Evolutionary conservation across 2,797 vertebrate genomes (phyloP).

Genomic region (Momotus momota): DNA sequence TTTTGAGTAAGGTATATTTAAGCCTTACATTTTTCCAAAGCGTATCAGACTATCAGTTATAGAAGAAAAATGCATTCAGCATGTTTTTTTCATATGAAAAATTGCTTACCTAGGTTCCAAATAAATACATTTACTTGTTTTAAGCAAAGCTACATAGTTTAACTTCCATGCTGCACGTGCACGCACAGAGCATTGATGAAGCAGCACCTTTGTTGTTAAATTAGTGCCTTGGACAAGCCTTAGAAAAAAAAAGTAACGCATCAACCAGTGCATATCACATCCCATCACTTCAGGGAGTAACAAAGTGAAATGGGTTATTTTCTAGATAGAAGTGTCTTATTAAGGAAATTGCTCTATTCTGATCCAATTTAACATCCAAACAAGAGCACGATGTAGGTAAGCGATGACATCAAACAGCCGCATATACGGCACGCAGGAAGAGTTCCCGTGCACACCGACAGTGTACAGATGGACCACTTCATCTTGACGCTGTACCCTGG

Average conservation of each 20-base stretch:
- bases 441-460: rapidly evolving
- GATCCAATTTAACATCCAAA: not conserved
- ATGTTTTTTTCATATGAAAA: not conserved
- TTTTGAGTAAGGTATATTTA: not conserved
- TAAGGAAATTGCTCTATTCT: not conserved
- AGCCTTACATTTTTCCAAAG: not conserved
- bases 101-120: not conserved
- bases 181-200: not conserved
- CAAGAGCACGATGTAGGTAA: not conserved
- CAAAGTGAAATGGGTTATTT: not conserved
- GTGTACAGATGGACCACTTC: not conserved
- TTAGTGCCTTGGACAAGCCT: not conserved
- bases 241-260: not conserved
- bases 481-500: rapidly evolving
- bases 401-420: not conserved
- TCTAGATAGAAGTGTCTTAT: not conserved
- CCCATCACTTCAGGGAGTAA: rapidly evolving
- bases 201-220: not conserved
- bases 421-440: rapidly evolving
- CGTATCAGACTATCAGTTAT: not conserved
- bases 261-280: not conserved
- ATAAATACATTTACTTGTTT: not conserved
- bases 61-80: not conserved
- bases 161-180: not conserved
- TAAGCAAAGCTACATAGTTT: not conserved